These are phyloP conservation scores for Hymenopus coronatus DNA, from an alignment of 2,888 invertebrate species.

Conservation along the genomic window DNA sequence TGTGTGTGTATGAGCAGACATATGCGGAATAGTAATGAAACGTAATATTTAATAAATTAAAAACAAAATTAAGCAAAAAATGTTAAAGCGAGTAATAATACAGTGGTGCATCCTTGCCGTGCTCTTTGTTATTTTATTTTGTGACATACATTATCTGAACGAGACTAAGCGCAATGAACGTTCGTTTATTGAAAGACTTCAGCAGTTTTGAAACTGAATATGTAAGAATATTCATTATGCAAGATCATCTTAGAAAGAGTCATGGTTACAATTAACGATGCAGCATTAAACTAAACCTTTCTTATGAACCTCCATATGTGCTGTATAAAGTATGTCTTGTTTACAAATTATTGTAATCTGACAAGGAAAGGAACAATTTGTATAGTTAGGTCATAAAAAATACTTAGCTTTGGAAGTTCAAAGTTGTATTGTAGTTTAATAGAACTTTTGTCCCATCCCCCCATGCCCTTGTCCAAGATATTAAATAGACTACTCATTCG, in stretches of 20 bases:
- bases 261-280: not conserved
- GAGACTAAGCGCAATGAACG: slow-evolving; percentile 17
- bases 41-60: not conserved
- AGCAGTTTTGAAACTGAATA: not conserved
- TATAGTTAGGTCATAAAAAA: slow-evolving; percentile 32
- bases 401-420: slow-evolving; percentile 27
- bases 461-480: slow-evolving; percentile 25
- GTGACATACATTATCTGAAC: not conserved
- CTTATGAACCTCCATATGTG: slow-evolving; percentile 10
- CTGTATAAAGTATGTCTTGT: slow-evolving; percentile 29
- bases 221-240: not conserved
- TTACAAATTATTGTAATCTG: slow-evolving; percentile 32
- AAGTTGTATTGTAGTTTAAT: slow-evolving; percentile 26
- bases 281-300: not conserved
- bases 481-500: not conserved
- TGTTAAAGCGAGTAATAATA: slow-evolving; percentile 11
- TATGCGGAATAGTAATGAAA: slow-evolving; percentile 15
- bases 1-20: not conserved
- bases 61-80: not conserved
- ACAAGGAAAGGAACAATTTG: slow-evolving; percentile 30
- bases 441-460: slow-evolving; percentile 17
- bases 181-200: slow-evolving; percentile 1
- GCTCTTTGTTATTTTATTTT: slow-evolving; percentile 28
- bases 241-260: not conserved
- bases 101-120: slow-evolving; percentile 24